A percentile compares a stretch with the other conserved stretches of the same genome.
phyloP scores from a whole-genome alignment of 1,140 invertebrate genomes.

The Nasonia vitripennis region DNA sequence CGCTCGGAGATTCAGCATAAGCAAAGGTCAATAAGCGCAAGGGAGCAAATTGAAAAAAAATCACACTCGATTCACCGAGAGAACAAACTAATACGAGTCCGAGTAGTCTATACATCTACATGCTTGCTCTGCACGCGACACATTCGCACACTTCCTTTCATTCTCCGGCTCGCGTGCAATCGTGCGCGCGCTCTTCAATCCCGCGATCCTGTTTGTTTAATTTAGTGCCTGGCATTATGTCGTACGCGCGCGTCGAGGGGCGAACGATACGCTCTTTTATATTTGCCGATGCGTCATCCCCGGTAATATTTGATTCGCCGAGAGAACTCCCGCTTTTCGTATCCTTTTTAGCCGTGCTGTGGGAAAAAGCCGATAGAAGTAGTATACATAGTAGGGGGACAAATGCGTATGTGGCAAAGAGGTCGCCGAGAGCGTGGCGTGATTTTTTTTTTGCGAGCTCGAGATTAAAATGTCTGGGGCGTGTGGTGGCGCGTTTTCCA shows the following conservation, averaged over 20 bases:
- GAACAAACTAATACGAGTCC: background rate
- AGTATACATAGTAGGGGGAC: background rate
- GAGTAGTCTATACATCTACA: background rate
- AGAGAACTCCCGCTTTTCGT: background rate
- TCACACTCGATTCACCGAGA: background rate
- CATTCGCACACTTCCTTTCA: background rate
- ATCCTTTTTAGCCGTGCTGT: slow-evolving; percentile 14
- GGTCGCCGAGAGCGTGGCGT: background rate
- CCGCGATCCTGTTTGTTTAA: slow-evolving; percentile 63
- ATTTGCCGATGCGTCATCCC: slow-evolving; percentile 36
- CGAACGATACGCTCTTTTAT: background rate
- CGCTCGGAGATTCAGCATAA: background rate
- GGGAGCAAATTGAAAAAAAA: background rate
- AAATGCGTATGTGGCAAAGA: background rate
- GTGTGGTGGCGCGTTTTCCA: background rate
- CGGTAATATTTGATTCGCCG: slow-evolving; percentile 18
- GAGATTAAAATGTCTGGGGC: slow-evolving; percentile 23
- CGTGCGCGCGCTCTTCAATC: background rate
- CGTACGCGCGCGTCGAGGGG: slow-evolving; percentile 7
- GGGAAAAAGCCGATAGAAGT: slow-evolving; percentile 19
- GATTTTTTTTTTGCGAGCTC: slow-evolving; percentile 3
- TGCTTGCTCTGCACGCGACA: background rate
- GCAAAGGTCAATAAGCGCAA: background rate
- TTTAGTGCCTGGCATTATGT: slow-evolving; percentile 63
- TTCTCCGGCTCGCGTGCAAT: too few species aligned